Evolutionary conservation across 2,113 vertebrate species (phyloP), one percentile per base, ranked within the genome.

Genomic region (Pachycephala philippinensis): DNA sequence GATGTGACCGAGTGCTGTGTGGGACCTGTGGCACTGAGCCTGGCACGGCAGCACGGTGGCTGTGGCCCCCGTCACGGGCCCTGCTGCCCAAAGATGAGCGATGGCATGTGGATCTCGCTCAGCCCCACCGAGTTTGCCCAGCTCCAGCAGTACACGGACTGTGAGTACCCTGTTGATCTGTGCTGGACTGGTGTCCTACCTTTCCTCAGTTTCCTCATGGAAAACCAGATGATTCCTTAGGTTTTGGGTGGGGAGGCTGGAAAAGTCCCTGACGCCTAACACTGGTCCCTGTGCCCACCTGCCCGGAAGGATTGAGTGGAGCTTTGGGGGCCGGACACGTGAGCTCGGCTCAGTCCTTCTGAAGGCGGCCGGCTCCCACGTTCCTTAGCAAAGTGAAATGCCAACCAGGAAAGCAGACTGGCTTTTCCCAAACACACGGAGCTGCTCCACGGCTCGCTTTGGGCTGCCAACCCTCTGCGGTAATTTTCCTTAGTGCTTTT

Each of bases 61-160:
- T 35, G 2, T 37, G 68, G 69, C 57, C 72, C 72, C 42, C 2
- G 2, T 13, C 18, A 2, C 21, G 7, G 63, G 10, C 49, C 35
- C 47, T 20, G 17, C 53, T 24, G 26, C 89, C 69, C 24, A 9
- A 96, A 98, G 65, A 99, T 99, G 99, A 98, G 98, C 5, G 98
- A 99, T 95, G 97, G 97, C 15, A 96, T 44, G 76, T 99, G 99
- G 99, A 98, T 99, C 82, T 98, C 98, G 30, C 98, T 99, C 96
- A 99, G 99, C 91, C 98, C 99, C 1, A 74, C 98, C 1, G 99
- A 99, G 97, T 99, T 99, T 49, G 96, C 96, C 74, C 99, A 99
- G 88, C 98, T 99, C 70, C 99, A 99, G 92, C 98, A 99, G 89
- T 99, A 99, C 97, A 98, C 98, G 1, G 99, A 99, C 84, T 99